Conservation (phyloP, 2,797 vertebrate genomes). For the Myripristis murdjan region DNA sequence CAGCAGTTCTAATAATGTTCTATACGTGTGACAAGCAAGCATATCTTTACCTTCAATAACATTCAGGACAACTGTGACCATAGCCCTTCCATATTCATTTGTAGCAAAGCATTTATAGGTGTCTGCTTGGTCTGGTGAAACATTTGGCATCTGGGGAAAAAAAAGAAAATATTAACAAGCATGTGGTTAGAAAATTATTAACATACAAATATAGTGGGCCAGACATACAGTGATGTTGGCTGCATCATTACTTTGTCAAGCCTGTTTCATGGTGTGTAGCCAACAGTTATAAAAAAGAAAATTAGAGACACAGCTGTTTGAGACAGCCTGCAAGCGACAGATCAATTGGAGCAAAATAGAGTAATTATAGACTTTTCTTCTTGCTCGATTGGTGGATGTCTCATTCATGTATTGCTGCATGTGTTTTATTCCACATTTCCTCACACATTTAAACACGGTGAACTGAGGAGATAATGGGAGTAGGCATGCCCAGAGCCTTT, state of each 20-base stretch:
- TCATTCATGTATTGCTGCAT: neutral
- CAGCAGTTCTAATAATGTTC: neutral
- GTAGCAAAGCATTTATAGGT: conserved; percentile 88
- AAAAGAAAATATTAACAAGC: conserved; percentile 23
- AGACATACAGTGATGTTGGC: too few species aligned
- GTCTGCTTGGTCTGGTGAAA: conserved; percentile 86
- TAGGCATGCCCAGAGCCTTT: neutral
- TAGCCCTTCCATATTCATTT: conserved; percentile 89
- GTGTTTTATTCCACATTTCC: conserved; percentile 6
- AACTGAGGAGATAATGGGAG: neutral
- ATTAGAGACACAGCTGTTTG: neutral
- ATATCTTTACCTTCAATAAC: conserved; percentile 86
- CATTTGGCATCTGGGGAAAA: conserved; percentile 87
- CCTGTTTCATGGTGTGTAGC: too few species aligned
- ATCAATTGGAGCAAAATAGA: conserved; percentile 3
- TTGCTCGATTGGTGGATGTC: conserved; percentile 12
- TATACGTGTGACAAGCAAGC: neutral
- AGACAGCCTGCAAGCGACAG: neutral
- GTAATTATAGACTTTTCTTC: neutral
- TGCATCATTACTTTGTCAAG: too few species aligned
- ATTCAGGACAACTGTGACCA: conserved; percentile 87
- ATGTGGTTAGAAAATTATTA: neutral
- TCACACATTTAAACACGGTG: conserved; percentile 2
- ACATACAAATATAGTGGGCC: neutral
- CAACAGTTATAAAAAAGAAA: too few species aligned